Percentiles rank a stretch among this genome's conserved stretches.
Conservation (phyloP, 2,888 invertebrate genomes). For the Chloromyia formosa region DNA sequence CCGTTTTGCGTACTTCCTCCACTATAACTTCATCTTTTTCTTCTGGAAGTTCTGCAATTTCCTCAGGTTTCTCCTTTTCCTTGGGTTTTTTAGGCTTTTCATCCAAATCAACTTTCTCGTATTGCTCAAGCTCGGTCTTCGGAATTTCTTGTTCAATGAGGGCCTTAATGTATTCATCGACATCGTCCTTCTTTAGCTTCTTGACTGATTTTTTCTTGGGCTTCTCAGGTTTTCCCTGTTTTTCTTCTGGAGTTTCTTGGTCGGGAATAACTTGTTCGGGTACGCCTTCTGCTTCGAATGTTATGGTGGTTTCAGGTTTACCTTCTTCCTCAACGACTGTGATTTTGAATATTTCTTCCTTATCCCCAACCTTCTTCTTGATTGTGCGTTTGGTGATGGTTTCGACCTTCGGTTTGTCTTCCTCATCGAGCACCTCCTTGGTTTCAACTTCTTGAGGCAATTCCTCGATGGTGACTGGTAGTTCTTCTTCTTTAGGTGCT, state of each 20-base stretch:
- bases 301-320: slow-evolving; percentile 55
- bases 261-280: slow-evolving; percentile 48
- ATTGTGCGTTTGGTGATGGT: slow-evolving; percentile 64
- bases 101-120: slow-evolving; percentile 63
- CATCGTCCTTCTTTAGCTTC: slow-evolving; percentile 50
- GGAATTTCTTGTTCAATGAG: slow-evolving; percentile 60
- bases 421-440: slow-evolving; percentile 52
- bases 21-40: slow-evolving; percentile 49
- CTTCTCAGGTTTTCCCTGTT: slow-evolving; percentile 26
- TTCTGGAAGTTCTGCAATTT: slow-evolving; percentile 54
- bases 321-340: slow-evolving; percentile 61
- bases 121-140: slow-evolving; percentile 63
- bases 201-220: slow-evolving; percentile 52
- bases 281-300: slow-evolving; percentile 53
- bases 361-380: slow-evolving; percentile 59
- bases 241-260: slow-evolving; percentile 44
- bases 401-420: slow-evolving; percentile 59
- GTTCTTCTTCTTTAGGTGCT: slow-evolving; percentile 50
- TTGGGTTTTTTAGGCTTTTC: slow-evolving; percentile 61
- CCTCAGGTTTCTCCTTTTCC: slow-evolving; percentile 54
- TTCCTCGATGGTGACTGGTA: slow-evolving; percentile 55
- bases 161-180: slow-evolving; percentile 26
- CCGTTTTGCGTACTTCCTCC: slow-evolving; percentile 42
- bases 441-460: slow-evolving; percentile 53
- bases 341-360: slow-evolving; percentile 56